These are phyloP conservation scores for Scolopax bukidnonensis DNA, from an alignment of 2,797 vertebrate species.

Conservation along the genomic window DNA sequence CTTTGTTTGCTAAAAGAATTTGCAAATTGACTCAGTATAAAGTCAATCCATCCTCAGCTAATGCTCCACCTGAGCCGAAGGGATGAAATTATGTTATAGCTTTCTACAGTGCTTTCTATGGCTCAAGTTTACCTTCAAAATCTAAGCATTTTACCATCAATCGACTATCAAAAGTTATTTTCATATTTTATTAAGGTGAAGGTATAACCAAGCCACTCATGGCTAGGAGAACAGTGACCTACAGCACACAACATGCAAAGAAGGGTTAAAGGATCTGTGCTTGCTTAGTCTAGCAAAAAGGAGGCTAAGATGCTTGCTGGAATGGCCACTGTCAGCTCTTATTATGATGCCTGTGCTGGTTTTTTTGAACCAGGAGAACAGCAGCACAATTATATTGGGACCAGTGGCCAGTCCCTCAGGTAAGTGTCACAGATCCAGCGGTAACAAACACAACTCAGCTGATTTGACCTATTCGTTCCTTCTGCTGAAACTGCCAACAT, in stretches of 20 bases:
- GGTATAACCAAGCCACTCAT: not conserved
- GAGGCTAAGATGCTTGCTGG: not conserved
- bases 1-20: constrained; percentile 17
- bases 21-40: not conserved
- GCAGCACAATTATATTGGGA: not conserved
- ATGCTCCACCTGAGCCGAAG: not conserved
- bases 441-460: not conserved
- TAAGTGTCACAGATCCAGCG: not conserved
- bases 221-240: not conserved
- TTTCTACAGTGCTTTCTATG: not conserved
- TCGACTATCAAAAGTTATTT: not conserved
- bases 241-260: not conserved
- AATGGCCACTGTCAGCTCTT: not conserved
- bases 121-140: not conserved
- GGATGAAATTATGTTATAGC: not conserved
- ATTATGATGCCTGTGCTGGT: not conserved
- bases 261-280: not conserved
- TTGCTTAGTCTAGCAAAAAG: not conserved
- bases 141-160: not conserved
- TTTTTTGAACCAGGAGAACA: not conserved
- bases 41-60: not conserved
- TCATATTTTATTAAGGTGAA: not conserved
- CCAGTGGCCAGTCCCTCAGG: not conserved
- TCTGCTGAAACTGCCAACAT: not conserved
- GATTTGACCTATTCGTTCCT: not conserved